Evolutionary conservation across 1,140 invertebrate species (phyloP), one percentile per base, ranked within the genome.

Genomic region (Schmidtea mediterranea): DNA sequence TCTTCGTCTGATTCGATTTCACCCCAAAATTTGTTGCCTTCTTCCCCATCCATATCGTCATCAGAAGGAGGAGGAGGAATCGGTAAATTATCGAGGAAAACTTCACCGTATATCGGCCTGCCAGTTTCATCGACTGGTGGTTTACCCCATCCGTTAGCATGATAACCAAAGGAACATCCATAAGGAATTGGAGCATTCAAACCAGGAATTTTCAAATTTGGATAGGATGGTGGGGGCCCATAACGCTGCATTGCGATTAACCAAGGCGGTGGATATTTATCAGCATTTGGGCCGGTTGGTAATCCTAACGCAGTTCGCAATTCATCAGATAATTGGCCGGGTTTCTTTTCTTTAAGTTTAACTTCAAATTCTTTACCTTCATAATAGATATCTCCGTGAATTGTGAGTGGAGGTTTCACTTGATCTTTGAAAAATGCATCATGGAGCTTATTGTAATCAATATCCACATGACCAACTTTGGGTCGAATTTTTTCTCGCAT

Each of bases 291-390:
- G 2, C 92, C 92, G 38, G 94, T 78, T 0, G 92, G 92, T 90
- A 98, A 97, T 45, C 92, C 92, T 13, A 98, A 68, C 5, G 92
- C 86, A 18, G 84, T 90, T 49, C 89, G 71, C 49, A 98, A 62
- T 58, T 97, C 90, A 60, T 94, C 87, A 9, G 82, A 81, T 6
- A 98, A 66, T 62, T 94, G 86, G 0, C 92, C 92, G 0, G 90
- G 92, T 62, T 98, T 98, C 65, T 98, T 97, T 59, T 95, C 90
- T 55, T 86, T 83, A 36, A 98, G 69, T 37, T 86, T 72, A 0
- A 89, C 95, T 65, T 98, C 92, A 68, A 92, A 92, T 65, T 98
- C 92, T 65, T 98, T 98, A n/a, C 92, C 92, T 68, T 99, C 92
- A 66, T 97, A 99, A 65, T 99, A 98, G 0, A 99, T 67, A 69